A percentile compares a stretch with the other conserved stretches of the same genome.
Evolutionary conservation across 2,797 vertebrate genomes (phyloP).

Genomic region (Antrozous pallidus): DNA sequence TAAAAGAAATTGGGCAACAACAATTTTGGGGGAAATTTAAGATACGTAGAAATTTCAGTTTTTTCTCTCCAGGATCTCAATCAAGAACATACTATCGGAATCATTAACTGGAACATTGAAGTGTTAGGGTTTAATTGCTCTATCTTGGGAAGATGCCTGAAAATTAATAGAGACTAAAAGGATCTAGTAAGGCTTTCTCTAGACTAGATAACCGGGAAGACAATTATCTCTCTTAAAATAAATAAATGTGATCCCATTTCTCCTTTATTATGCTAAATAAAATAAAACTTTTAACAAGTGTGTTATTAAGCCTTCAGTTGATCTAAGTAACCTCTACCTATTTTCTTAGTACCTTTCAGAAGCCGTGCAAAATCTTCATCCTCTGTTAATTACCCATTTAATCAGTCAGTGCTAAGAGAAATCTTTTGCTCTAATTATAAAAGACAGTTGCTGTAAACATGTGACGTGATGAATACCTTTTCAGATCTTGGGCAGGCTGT

Average conservation of each 20-base stretch:
- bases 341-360: slow-evolving; percentile 45
- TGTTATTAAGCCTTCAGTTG: neutral
- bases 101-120: neutral
- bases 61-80: neutral
- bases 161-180: slow-evolving; percentile 26
- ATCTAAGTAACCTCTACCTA: neutral
- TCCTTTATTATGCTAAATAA: slow-evolving; percentile 48
- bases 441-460: slow-evolving; percentile 44
- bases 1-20: neutral
- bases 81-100: neutral
- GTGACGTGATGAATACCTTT: slow-evolving; percentile 38
- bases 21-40: neutral
- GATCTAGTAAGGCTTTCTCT: neutral
- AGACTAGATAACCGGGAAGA: neutral
- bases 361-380: slow-evolving; percentile 42
- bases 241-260: slow-evolving; percentile 4
- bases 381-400: slow-evolving; percentile 59
- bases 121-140: slow-evolving; percentile 36
- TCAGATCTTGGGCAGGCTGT: slow-evolving; percentile 31
- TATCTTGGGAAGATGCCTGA: slow-evolving; percentile 20
- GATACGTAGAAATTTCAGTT: neutral
- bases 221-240: slow-evolving; percentile 3
- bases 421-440: slow-evolving; percentile 57
- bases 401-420: slow-evolving; percentile 45
- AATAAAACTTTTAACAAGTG: slow-evolving; percentile 25